phyloP scores from a whole-genome alignment of 2,797 vertebrate species.

The Enteromius viviparus region DNA sequence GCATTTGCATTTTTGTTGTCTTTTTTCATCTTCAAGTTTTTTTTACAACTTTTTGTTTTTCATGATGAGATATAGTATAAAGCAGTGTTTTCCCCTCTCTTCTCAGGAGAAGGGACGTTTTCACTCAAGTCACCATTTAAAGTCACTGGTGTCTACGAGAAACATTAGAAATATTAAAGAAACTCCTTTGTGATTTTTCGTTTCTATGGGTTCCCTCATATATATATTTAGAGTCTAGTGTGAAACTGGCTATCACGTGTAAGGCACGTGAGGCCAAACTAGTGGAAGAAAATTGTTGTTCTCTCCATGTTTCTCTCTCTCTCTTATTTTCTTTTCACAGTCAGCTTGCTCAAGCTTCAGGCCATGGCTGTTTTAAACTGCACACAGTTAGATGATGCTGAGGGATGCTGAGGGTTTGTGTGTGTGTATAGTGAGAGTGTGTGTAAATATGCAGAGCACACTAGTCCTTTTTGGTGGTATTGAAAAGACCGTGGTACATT shows the following conservation, averaged over 20 bases:
- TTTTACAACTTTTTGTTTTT: neutral
- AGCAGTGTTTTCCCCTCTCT: neutral
- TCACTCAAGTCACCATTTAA: neutral
- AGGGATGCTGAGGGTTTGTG: slow-evolving; percentile 35
- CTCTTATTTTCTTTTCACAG: slow-evolving; percentile 20
- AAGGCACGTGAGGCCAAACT: slow-evolving; percentile 50
- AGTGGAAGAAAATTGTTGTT: slow-evolving; percentile 40
- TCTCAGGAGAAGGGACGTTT: neutral
- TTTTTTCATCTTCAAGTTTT: neutral
- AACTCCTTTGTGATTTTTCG: slow-evolving; percentile 8
- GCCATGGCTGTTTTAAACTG: slow-evolving; percentile 50
- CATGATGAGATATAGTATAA: neutral
- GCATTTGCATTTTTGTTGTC: neutral
- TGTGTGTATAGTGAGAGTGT: slow-evolving; percentile 19
- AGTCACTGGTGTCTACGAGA: neutral
- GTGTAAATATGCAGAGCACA: slow-evolving; percentile 13
- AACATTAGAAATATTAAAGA: neutral
- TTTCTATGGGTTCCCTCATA: slow-evolving; percentile 20
- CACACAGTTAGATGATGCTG: slow-evolving; percentile 41
- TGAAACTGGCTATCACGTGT: slow-evolving; percentile 49
- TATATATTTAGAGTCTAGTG: slow-evolving; percentile 26
- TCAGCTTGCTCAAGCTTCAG: slow-evolving; percentile 47
- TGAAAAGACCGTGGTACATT: slow-evolving; percentile 39
- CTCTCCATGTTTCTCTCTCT: slow-evolving; percentile 32
- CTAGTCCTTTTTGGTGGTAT: slow-evolving; percentile 23